These are phyloP conservation scores for Chlorodrepanis virens DNA, from an alignment of 2,113 vertebrate species.

Conservation along the genomic window DNA sequence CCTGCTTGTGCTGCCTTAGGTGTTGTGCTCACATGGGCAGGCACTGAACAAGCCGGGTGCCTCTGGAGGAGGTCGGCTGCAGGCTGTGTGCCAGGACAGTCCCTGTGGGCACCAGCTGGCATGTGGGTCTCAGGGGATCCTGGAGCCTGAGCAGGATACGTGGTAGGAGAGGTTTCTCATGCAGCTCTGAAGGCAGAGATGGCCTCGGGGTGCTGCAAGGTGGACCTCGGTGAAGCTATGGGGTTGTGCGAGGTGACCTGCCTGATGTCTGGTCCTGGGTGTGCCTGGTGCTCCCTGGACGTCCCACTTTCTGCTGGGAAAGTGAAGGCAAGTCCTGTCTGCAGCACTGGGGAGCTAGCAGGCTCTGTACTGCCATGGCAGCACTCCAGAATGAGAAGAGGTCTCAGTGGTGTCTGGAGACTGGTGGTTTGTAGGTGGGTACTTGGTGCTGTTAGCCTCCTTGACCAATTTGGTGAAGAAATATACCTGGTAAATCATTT, in stretches of 20 bases:
- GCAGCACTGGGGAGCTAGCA: background rate
- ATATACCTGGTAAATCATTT: background rate
- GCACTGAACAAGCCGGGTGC: accelerated
- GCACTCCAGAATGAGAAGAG: background rate
- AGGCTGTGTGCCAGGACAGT: accelerated
- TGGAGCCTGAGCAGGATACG: accelerated
- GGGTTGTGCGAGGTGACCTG: no score
- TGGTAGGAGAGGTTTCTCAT: accelerated
- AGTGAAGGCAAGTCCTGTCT: background rate
- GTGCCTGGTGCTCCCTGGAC: background rate
- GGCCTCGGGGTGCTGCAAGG: accelerated
- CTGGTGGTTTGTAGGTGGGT: background rate
- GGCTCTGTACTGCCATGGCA: accelerated
- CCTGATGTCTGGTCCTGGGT: background rate
- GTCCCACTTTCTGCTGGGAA: background rate
- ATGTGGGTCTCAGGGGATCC: no score
- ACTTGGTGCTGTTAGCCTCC: background rate
- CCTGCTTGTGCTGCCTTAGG: background rate
- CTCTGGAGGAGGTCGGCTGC: background rate
- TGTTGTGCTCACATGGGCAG: accelerated
- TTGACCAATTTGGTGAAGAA: background rate
- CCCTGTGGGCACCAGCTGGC: accelerated
- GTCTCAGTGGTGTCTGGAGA: background rate
- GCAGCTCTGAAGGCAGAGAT: accelerated
- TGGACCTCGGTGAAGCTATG: accelerated